phyloP scores from a whole-genome alignment of 2,888 invertebrate species.

The Diachrysia chrysitis region DNA sequence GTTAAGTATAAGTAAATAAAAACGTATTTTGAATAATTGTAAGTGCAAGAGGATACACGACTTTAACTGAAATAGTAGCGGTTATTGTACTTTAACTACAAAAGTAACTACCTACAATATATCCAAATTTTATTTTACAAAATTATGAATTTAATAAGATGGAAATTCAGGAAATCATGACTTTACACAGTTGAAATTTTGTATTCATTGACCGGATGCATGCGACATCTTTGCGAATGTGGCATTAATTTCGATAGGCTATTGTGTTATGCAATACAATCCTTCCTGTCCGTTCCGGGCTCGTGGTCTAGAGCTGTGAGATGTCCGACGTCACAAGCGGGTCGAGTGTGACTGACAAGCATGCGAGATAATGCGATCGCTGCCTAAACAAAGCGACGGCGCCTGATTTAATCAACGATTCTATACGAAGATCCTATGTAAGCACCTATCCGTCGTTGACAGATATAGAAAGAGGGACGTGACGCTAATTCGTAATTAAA shows the following conservation, averaged over 20 bases:
- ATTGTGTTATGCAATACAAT: conserved; percentile 61
- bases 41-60: too few species aligned
- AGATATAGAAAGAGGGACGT: conserved; percentile 70
- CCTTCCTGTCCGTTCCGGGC: conserved; percentile 61
- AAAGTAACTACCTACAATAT: too few species aligned
- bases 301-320: conserved; percentile 55
- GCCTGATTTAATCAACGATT: conserved; percentile 77
- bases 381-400: conserved; percentile 72
- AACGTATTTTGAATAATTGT: background rate
- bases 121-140: too few species aligned
- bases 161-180: conserved; percentile 5
- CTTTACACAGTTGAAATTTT: conserved; percentile 36
- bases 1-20: background rate
- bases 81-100: too few species aligned
- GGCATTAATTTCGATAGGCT: conserved; percentile 54
- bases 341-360: conserved; percentile 76
- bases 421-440: conserved; percentile 69
- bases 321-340: conserved; percentile 69
- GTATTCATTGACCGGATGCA: conserved; percentile 45
- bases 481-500: conserved; percentile 71
- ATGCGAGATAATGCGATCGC: conserved; percentile 71
- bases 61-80: too few species aligned
- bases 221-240: conserved; percentile 53
- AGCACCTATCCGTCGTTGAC: conserved; percentile 68
- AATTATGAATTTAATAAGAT: conserved; percentile 5